Evolutionary conservation across 2,888 invertebrate genomes (phyloP).

Genomic region (Cynaeus angustus): DNA sequence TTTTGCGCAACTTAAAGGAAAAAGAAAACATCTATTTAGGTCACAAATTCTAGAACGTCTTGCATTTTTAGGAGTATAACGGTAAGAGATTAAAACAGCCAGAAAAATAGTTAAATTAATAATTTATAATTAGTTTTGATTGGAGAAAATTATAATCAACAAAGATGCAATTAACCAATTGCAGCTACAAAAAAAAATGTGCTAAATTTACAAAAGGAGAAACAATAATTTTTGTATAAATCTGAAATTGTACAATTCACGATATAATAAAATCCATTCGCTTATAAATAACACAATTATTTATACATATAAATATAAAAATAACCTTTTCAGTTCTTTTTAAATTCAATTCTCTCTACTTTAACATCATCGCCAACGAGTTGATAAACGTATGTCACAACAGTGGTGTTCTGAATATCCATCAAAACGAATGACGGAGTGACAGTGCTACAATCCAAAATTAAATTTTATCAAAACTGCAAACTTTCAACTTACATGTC

Average conservation of each 20-base stretch:
- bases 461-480: too few species aligned
- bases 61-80: too few species aligned
- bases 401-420: conserved; percentile 98
- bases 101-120: too few species aligned
- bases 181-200: neutral
- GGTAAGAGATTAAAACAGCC: too few species aligned
- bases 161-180: neutral
- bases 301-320: conserved; percentile 40
- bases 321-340: conserved; percentile 80
- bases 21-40: too few species aligned
- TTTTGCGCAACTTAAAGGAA: too few species aligned
- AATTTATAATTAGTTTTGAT: conserved; percentile 1
- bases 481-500: conserved; percentile 80
- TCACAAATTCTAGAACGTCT: too few species aligned
- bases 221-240: conserved; percentile 15
- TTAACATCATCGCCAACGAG: conserved; percentile 98
- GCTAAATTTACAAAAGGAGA: conserved; percentile 8
- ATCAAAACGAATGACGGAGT: conserved; percentile 98
- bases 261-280: conserved; percentile 25
- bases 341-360: conserved; percentile 98
- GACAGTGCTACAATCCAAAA: conserved; percentile 81
- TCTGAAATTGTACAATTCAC: conserved; percentile 18
- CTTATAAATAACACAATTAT: conserved; percentile 36
- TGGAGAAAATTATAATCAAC: conserved; percentile 1
- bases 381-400: conserved; percentile 99